Base-by-base conservation (phyloP, 1,140 invertebrate genomes). In the Nephila pilipes region DNA sequence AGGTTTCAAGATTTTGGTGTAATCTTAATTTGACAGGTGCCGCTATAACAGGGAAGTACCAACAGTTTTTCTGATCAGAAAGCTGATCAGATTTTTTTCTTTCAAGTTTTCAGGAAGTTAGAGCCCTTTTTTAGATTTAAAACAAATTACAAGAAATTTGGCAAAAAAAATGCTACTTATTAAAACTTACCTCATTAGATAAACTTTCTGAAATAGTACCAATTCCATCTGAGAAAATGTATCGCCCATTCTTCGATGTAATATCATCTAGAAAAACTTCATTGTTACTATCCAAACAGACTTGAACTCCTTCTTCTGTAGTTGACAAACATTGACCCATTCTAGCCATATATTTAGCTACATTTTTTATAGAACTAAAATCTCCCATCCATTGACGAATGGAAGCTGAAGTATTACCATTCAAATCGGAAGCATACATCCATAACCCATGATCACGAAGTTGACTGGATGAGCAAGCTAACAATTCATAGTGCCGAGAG, bases 301-400 rank as follows among this genome's bases (percentile, higher is more conserved):
- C 97, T 98, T 94, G 97, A 97, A 0, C 97, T 97, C 5, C 97
- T 97, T 54, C 96, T 96, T 95, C 98, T 97, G 85, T 96, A 95
- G 22, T 97, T 96, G 85, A 97, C 95, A 95, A 94, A 79, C 94
- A 94, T 54, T 95, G 94, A 16, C 95, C 95, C 94, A 95, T 94
- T 81, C 95, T 57, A 18, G 95, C 94, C 93, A 95, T 94, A 85
- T 95, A 94, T 83, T 95, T 95, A 0, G 95, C 94, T 5, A 95
- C 94, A 89, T 90, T 95, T 38, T 90, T 93, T 20, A 94, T 94
- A 16, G 79, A 54, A 81, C 87, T 94, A 63, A 95, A 95, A 81
- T 95, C 94, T 0, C 95, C 95, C 95, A 95, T 95, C 95, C 95
- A 95, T 25, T 93, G 63, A 8, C 95, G 85, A 80, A 94, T 93